Percentiles rank a stretch among this genome's conserved stretches.
These are phyloP conservation scores for Carposina sasakii DNA, from an alignment of 1,140 invertebrate genomes.

Conservation along the genomic window DNA sequence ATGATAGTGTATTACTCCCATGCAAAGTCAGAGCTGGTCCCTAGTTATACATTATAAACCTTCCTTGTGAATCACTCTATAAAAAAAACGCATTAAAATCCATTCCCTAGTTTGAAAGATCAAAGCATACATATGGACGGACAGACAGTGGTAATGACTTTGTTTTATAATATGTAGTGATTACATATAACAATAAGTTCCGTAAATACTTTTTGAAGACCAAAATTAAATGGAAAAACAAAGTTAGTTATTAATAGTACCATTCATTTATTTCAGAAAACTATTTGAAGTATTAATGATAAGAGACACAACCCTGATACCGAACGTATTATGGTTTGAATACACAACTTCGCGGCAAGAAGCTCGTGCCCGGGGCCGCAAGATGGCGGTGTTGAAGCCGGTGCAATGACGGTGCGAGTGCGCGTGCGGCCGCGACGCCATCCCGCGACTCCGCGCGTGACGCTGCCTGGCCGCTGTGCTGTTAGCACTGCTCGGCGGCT, in stretches of 20 bases:
- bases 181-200: no score
- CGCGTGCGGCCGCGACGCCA: constrained; percentile 15
- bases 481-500: constrained; percentile 42
- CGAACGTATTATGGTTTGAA: constrained; percentile 95
- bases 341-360: constrained; percentile 91
- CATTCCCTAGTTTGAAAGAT: no score
- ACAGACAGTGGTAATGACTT: no score
- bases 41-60: no score
- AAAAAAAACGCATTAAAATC: no score
- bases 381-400: constrained; percentile 87
- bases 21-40: no score
- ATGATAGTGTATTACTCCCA: no score
- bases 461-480: constrained; percentile 47
- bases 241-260: constrained; percentile 7
- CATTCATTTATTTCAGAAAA: constrained; percentile 76
- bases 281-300: constrained; percentile 90
- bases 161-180: no score
- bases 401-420: constrained; percentile 83
- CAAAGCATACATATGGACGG: no score
- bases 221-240: no score
- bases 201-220: no score
- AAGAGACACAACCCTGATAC: constrained; percentile 92
- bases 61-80: no score
- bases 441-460: constrained; percentile 38
- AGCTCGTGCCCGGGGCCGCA: constrained; percentile 84